These are phyloP conservation scores for Poecilia picta DNA, from an alignment of 2,797 vertebrate species.

Conservation along the genomic window DNA sequence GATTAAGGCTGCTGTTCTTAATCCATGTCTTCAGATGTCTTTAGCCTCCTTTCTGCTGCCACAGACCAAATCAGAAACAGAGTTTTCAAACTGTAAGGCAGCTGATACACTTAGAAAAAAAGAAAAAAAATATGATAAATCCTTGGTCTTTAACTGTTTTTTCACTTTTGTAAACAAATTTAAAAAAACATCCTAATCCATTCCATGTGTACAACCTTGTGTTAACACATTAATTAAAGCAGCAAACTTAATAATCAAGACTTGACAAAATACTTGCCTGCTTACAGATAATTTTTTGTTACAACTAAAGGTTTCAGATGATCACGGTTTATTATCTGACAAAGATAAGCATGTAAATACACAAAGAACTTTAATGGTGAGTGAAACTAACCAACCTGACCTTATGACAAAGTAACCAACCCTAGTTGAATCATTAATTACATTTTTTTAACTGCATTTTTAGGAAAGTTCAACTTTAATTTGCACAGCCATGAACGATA, in stretches of 20 bases:
- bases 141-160: background rate
- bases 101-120: background rate
- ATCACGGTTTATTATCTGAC: background rate
- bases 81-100: background rate
- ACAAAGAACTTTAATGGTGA: background rate
- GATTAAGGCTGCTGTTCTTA: background rate
- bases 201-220: background rate
- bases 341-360: background rate
- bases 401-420: background rate
- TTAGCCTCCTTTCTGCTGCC: background rate
- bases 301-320: background rate
- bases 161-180: background rate
- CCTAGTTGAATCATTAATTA: background rate
- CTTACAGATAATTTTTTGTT: background rate
- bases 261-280: background rate
- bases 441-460: background rate
- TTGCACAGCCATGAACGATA: background rate
- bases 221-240: background rate
- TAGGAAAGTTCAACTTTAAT: background rate
- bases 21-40: background rate
- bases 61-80: background rate
- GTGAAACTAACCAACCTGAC: background rate
- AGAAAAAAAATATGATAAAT: background rate
- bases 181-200: background rate
- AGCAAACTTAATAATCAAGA: background rate